Evolutionary conservation across 92 coral and sea anemone species (phyloP), one percentile per base, ranked within the genome.

Genomic region (Diadumene lineata): DNA sequence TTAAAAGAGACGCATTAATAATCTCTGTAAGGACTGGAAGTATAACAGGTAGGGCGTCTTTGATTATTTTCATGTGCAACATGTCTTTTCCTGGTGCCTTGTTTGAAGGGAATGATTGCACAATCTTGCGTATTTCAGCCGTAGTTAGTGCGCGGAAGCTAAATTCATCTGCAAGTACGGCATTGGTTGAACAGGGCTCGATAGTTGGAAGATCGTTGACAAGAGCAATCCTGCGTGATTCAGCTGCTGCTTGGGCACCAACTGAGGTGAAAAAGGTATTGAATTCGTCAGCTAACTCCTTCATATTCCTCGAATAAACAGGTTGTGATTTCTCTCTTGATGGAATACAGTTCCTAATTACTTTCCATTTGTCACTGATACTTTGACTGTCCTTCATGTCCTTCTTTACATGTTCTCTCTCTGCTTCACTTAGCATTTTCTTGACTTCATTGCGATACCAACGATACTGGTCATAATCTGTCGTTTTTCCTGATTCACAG

Each of bases 221-320:
- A 8, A 8, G 17, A 44, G 9, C 9, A 44, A 72, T 19, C 26
- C 43, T 11, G 46, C 10, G 51, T 44, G 64, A 72, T 31, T 51
- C 77, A 0, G 53, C 43, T 25, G 77, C 46, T 1, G 84, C 72
- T 7, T 24, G 18, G 1, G 53, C 51, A 1, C 72, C 91, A 15
- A 87, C 87, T 11, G 84, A 50, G n/a, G 84, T 60, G 56, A 87
- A 87, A 76, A 77, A 87, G 11, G 25, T 29, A 76, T 87, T 87
- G 75, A 87, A 87, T 46, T 82, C 85, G 31, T 82, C 74, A 51
- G 89, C 93, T 11, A 86, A 65, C 0, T 53, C 23, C 57, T 75
- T 78, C 31, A 60, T 50, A 61, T 86, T 84, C 61, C 74, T 82
- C 27, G 82, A 62, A 53, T 77, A 86, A 11, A 62, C 66, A 66